These are phyloP conservation scores for Poecilia gillii DNA, from an alignment of 2,797 vertebrate species.

Conservation along the genomic window DNA sequence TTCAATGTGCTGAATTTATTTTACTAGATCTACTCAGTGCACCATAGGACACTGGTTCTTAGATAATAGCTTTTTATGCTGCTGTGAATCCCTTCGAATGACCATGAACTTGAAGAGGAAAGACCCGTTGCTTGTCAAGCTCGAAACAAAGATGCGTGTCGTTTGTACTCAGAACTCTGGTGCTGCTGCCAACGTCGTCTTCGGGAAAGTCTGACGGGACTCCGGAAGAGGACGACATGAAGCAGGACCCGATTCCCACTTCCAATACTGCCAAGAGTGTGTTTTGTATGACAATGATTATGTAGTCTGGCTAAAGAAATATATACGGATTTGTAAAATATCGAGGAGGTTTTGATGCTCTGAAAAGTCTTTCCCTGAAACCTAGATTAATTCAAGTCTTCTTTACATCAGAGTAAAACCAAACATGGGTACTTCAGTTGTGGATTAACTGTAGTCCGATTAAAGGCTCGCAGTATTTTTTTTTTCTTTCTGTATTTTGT, in stretches of 20 bases:
- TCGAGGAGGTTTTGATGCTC: slow-evolving; percentile 46
- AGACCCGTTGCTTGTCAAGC: slow-evolving; percentile 58
- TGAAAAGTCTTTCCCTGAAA: slow-evolving; percentile 59
- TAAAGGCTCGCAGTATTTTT: slow-evolving; percentile 78
- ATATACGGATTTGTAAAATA: slow-evolving; percentile 73
- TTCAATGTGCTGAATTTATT: slow-evolving; percentile 70
- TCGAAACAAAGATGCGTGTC: slow-evolving; percentile 57
- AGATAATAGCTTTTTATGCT: slow-evolving; percentile 75
- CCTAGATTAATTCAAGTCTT: slow-evolving; percentile 70
- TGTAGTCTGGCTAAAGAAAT: slow-evolving; percentile 58
- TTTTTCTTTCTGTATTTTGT: slow-evolving; percentile 77
- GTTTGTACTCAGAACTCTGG: slow-evolving; percentile 70
- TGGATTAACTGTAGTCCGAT: slow-evolving; percentile 80
- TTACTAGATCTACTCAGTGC: slow-evolving; percentile 72
- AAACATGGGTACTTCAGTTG: slow-evolving; percentile 77
- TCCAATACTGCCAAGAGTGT: slow-evolving; percentile 78
- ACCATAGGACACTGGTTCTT: slow-evolving; percentile 74
- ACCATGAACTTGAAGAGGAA: slow-evolving; percentile 61
- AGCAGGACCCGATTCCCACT: slow-evolving; percentile 70
- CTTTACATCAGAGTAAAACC: slow-evolving; percentile 76
- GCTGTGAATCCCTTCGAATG: slow-evolving; percentile 67
- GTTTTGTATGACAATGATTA: slow-evolving; percentile 70
- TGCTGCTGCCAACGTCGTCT: slow-evolving; percentile 73
- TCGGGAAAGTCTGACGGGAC: slow-evolving; percentile 55
- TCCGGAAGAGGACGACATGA: slow-evolving; percentile 49